phyloP scores from a whole-genome alignment of 2,113 vertebrate species.

The Crotalus tigris region DNA sequence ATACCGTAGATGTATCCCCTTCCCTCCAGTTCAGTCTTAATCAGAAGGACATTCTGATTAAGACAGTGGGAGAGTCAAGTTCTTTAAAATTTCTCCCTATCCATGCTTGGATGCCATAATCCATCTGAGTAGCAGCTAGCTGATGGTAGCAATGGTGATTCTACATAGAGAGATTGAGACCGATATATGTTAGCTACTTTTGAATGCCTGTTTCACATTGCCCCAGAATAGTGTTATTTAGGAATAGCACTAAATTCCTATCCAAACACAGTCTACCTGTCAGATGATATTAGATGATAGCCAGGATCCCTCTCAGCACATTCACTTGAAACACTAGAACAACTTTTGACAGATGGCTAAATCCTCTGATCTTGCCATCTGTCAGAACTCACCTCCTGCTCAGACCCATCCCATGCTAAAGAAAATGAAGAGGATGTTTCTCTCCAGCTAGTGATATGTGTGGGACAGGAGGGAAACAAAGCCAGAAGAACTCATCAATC shows the following conservation, averaged over 20 bases:
- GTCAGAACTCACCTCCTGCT: neutral
- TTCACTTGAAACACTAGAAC: neutral
- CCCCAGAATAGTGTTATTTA: neutral
- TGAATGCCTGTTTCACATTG: neutral
- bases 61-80: neutral
- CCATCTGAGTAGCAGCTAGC: neutral
- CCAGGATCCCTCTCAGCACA: neutral
- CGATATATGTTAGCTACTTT: neutral
- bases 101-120: neutral
- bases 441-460: neutral
- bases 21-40: neutral
- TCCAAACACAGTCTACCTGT: neutral
- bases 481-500: neutral
- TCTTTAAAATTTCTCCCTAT: neutral
- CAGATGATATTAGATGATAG: neutral
- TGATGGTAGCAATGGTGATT: neutral
- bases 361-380: neutral
- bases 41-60: neutral
- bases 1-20: neutral
- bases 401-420: neutral
- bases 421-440: neutral
- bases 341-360: neutral
- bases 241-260: neutral
- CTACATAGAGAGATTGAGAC: neutral
- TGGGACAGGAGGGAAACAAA: neutral